A percentile compares a stretch with the other conserved stretches of the same genome.
phyloP scores from a whole-genome alignment of 2,113 vertebrate genomes.

The Cavia aperea region DNA sequence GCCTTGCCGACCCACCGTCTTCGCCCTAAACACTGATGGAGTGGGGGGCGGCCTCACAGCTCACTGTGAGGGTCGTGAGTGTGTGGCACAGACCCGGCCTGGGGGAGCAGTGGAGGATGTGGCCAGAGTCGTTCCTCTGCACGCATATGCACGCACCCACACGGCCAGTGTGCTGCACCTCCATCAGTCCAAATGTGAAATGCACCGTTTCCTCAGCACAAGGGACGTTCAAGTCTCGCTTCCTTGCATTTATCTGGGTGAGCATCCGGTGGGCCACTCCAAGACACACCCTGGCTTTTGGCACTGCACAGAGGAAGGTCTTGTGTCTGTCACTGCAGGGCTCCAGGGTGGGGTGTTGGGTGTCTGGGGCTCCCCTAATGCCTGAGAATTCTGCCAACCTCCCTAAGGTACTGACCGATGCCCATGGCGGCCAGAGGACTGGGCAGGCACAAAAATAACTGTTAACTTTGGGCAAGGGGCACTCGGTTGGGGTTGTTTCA shows the following conservation, averaged over 20 bases:
- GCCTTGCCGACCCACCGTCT: too few relatives aligned
- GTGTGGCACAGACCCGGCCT: fast-evolving
- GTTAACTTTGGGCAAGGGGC: background rate
- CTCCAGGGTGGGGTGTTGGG: constrained; percentile 22
- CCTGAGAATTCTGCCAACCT: constrained; percentile 4
- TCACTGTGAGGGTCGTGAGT: fast-evolving
- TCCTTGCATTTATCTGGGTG: background rate
- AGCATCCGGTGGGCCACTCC: background rate
- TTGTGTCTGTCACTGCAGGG: background rate
- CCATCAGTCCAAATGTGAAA: fast-evolving
- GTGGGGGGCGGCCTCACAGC: fast-evolving
- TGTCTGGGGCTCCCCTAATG: background rate
- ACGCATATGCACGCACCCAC: fast-evolving
- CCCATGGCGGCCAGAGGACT: fast-evolving
- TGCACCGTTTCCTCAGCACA: fast-evolving
- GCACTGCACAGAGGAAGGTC: background rate
- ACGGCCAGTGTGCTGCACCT: fast-evolving
- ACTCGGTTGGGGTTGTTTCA: background rate
- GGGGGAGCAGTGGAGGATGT: fast-evolving
- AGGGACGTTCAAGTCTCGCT: background rate
- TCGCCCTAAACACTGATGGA: fast-evolving
- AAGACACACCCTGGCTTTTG: background rate
- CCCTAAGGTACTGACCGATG: background rate
- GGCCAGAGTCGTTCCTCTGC: fast-evolving
- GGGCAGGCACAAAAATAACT: background rate